These are phyloP conservation scores for Myopa testacea DNA, from an alignment of 2,888 invertebrate genomes.

Conservation along the genomic window DNA sequence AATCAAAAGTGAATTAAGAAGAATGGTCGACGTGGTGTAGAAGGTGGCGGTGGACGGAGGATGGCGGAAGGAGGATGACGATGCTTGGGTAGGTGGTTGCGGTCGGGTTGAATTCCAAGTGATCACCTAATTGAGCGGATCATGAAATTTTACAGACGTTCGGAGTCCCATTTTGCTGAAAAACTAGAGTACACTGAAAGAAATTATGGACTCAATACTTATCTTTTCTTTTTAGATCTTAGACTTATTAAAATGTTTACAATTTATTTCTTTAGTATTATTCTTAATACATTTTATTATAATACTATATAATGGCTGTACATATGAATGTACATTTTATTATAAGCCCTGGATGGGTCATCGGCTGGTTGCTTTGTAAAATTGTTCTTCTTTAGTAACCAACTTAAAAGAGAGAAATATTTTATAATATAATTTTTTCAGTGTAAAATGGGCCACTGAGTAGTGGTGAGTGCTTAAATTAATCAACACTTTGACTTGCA, in stretches of 20 bases:
- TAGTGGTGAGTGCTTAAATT: slow-evolving; percentile 20
- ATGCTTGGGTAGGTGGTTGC: neutral
- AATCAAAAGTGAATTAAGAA: slow-evolving; percentile 36
- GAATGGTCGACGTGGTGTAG: neutral
- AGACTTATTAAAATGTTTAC: no score
- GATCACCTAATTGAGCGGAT: slow-evolving; percentile 16
- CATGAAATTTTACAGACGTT: neutral
- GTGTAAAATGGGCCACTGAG: neutral
- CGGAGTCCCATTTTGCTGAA: neutral
- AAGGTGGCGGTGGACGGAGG: neutral
- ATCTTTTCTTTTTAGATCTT: no score
- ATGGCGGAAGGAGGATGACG: neutral
- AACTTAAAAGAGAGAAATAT: no score
- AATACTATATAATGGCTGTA: no score
- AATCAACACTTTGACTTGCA: slow-evolving; percentile 30
- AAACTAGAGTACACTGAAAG: slow-evolving; percentile 20
- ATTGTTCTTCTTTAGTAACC: no score
- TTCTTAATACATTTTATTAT: no score
- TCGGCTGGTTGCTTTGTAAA: no score
- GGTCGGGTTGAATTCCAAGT: neutral
- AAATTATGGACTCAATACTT: neutral
- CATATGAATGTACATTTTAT: no score
- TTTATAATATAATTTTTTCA: neutral
- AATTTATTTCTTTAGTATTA: no score
- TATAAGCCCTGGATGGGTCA: no score